Evolutionary conservation across 2,888 invertebrate species (phyloP).

Genomic region (Drosophila koepferae): DNA sequence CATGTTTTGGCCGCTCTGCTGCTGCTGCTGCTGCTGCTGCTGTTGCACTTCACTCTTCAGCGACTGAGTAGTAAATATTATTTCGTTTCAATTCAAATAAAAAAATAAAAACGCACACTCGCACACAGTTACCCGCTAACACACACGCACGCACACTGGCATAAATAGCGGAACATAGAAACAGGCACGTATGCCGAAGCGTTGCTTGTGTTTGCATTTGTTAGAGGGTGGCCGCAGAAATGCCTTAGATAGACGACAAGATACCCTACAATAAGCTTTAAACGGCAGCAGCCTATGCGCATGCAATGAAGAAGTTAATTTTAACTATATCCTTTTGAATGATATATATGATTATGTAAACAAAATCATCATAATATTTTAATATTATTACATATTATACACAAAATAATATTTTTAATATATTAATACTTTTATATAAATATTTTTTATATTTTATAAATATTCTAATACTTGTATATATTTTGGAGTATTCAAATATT

Average conservation of each 20-base stretch:
- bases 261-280: neutral
- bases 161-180: constrained; percentile 24
- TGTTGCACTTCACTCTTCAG: constrained; percentile 48
- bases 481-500: too few species aligned
- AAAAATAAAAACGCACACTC: constrained; percentile 13
- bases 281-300: too few species aligned
- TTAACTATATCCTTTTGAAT: too few species aligned
- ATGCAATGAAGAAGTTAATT: too few species aligned
- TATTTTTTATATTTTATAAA: too few species aligned
- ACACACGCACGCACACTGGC: constrained; percentile 16
- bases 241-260: neutral
- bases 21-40: constrained; percentile 30
- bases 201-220: constrained; percentile 49
- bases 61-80: constrained; percentile 73
- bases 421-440: too few species aligned
- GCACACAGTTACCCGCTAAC: constrained; percentile 11
- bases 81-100: constrained; percentile 68
- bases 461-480: too few species aligned
- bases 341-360: too few species aligned
- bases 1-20: constrained; percentile 43
- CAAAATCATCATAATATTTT: too few species aligned
- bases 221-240: constrained; percentile 12
- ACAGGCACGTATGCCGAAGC: constrained; percentile 32
- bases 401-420: too few species aligned
- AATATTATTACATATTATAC: too few species aligned